phyloP scores from a whole-genome alignment of 2,888 invertebrate genomes.

The Hydropsyche betteni region DNA sequence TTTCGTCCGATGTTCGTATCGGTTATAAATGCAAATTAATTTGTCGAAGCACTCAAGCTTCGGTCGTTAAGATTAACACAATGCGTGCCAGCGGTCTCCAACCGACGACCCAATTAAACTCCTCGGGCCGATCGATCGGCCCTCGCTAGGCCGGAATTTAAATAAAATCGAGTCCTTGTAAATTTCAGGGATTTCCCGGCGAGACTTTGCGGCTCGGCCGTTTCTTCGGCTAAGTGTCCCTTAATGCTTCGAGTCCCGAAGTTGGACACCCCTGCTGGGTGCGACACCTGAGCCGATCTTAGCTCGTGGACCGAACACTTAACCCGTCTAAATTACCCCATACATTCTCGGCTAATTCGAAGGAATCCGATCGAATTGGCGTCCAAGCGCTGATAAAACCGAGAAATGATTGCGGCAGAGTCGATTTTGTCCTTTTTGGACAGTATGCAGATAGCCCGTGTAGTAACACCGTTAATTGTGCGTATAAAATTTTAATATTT shows the following conservation, averaged over 20 bases:
- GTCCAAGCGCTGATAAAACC: conserved; percentile 27
- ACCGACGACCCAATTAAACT: too few relatives aligned
- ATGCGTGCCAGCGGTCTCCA: conserved; percentile 22
- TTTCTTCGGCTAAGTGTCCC: background rate
- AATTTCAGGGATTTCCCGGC: too few relatives aligned
- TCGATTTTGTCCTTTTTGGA: conserved; percentile 11
- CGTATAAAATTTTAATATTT: background rate
- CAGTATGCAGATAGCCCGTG: conserved; percentile 23
- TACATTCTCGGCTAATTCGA: conserved; percentile 36
- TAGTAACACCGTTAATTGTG: conserved; percentile 9
- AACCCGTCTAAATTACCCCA: conserved; percentile 22
- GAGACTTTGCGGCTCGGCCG: too few relatives aligned
- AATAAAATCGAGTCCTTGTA: too few relatives aligned
- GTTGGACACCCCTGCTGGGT: background rate
- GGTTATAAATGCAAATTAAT: conserved; percentile 45
- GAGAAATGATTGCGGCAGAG: conserved; percentile 22
- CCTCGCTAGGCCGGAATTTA: too few relatives aligned
- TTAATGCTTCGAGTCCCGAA: background rate
- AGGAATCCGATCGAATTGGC: conserved; percentile 36
- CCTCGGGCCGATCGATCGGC: too few relatives aligned
- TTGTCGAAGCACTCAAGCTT: conserved; percentile 45
- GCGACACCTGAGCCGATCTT: conserved; percentile 26
- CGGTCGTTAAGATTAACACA: conserved; percentile 42
- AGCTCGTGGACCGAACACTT: conserved; percentile 31
- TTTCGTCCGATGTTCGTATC: conserved; percentile 28